phyloP scores from a whole-genome alignment of 2,888 invertebrate species.

The Ephialtes manifestator region DNA sequence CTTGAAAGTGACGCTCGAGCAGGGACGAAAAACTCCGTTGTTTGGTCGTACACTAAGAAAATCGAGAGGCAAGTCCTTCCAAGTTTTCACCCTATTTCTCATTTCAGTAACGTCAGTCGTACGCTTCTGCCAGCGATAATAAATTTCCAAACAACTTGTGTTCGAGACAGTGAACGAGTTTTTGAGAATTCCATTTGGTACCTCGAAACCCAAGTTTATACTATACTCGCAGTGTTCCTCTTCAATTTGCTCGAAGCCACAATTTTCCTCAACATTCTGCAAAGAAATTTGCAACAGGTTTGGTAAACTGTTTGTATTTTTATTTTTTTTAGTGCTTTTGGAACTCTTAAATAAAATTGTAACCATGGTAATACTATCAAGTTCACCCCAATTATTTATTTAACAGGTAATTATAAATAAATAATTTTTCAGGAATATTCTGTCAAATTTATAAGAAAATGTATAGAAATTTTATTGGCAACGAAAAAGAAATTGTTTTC shows the following conservation, averaged over 20 bases:
- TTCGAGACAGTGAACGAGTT: slow-evolving; percentile 70
- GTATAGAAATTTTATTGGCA: too few relatives aligned
- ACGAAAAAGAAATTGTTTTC: too few relatives aligned
- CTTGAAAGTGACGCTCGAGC: slow-evolving; percentile 78
- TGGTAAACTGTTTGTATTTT: neutral
- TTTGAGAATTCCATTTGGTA: slow-evolving; percentile 48
- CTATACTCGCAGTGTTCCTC: slow-evolving; percentile 47
- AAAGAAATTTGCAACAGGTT: slow-evolving; percentile 33
- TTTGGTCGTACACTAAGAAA: slow-evolving; percentile 78
- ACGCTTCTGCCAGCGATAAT: slow-evolving; percentile 80
- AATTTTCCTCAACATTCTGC: slow-evolving; percentile 27
- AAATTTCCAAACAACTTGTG: slow-evolving; percentile 74
- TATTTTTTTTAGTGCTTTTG: slow-evolving; percentile 15
- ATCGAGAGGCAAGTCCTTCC: slow-evolving; percentile 73
- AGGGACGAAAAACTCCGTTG: slow-evolving; percentile 77
- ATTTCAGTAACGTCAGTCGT: slow-evolving; percentile 25
- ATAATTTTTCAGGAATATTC: too few relatives aligned
- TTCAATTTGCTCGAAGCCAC: slow-evolving; percentile 3
- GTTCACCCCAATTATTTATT: too few relatives aligned
- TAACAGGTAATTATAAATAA: too few relatives aligned
- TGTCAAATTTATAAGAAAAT: too few relatives aligned
- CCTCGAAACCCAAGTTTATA: slow-evolving; percentile 53
- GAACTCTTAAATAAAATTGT: neutral
- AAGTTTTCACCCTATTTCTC: slow-evolving; percentile 44
- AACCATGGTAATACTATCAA: too few relatives aligned